Percentiles rank a stretch among this genome's conserved stretches.
phyloP scores from a whole-genome alignment of 2,888 invertebrate genomes.

The Allolobophora icterica region DNA sequence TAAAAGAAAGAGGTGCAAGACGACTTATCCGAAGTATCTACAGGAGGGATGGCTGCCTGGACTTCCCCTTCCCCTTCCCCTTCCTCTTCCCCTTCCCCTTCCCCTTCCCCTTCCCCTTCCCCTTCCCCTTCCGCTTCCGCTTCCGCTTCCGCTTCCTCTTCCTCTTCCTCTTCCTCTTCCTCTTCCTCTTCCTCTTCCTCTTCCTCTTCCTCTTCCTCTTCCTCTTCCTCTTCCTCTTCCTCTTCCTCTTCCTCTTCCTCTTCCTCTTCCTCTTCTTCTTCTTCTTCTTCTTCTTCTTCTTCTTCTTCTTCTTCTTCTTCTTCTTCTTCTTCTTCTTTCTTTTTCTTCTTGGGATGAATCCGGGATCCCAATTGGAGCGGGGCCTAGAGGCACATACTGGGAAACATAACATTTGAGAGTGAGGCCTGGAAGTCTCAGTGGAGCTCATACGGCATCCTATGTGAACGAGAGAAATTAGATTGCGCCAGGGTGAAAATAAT shows the following conservation, averaged over 20 bases:
- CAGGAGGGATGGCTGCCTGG: background rate
- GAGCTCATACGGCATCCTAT: no score
- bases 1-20: no score
- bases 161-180: background rate
- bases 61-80: background rate
- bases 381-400: no score
- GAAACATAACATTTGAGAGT: no score
- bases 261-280: background rate
- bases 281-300: background rate
- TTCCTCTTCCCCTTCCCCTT: constrained; percentile 1
- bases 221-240: no score
- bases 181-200: constrained; percentile 12
- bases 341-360: background rate
- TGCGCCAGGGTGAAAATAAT: no score
- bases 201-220: constrained; percentile 11
- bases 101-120: background rate
- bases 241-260: background rate
- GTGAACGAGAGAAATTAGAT: no score
- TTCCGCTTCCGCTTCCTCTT: background rate
- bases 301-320: background rate
- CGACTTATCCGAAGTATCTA: no score
- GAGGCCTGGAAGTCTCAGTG: no score
- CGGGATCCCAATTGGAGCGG: background rate
- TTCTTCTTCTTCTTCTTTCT: background rate
- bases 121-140: background rate